Conservation (phyloP, 2,113 vertebrate genomes). For the cat (Felis catus) region DNA sequence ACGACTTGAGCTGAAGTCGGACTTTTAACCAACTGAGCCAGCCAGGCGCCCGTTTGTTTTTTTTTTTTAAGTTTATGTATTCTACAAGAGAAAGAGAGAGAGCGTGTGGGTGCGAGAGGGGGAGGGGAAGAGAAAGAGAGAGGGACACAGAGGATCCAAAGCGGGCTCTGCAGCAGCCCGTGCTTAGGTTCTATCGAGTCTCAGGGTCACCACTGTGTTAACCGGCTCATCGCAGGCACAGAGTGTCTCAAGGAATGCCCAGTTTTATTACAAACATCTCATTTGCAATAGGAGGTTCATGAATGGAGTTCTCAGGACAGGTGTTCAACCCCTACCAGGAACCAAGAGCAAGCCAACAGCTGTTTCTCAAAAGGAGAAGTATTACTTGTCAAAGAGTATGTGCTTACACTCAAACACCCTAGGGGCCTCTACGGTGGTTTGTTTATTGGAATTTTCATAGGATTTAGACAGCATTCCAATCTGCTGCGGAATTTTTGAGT, state of each 20-base stretch:
- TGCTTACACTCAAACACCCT: neutral
- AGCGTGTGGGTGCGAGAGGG: too few relatives aligned
- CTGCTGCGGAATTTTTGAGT: neutral
- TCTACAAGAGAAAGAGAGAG: too few relatives aligned
- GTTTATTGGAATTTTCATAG: neutral
- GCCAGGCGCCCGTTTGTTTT: too few relatives aligned
- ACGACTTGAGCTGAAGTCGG: neutral
- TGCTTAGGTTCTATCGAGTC: neutral
- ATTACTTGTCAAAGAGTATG: neutral
- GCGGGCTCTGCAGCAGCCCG: too few relatives aligned
- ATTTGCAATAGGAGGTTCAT: neutral
- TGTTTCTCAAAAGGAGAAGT: neutral
- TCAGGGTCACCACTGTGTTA: neutral
- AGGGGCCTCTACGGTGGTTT: neutral
- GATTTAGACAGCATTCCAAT: neutral
- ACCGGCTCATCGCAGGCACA: neutral
- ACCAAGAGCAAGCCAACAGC: neutral
- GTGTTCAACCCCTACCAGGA: neutral
- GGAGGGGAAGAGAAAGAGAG: too few relatives aligned
- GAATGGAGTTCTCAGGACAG: neutral
- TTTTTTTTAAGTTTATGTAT: too few relatives aligned
- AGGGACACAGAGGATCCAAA: too few relatives aligned
- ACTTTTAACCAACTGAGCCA: neutral
- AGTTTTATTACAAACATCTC: neutral
- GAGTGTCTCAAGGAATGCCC: neutral